Evolutionary conservation across 1,140 invertebrate genomes (phyloP).

Genomic region (Heliothis virescens): DNA sequence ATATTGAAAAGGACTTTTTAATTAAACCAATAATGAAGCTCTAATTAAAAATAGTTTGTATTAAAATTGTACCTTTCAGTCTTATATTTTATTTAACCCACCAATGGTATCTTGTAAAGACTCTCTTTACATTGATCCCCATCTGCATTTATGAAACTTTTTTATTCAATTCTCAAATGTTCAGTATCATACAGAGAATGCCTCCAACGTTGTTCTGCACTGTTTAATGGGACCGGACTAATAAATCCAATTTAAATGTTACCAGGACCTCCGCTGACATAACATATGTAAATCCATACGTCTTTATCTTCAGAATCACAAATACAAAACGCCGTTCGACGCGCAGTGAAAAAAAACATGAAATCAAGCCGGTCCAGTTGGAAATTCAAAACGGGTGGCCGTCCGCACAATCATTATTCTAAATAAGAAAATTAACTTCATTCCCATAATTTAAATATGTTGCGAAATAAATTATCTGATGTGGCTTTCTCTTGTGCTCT

Average conservation of each 20-base stretch:
- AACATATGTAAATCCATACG: slow-evolving; percentile 85
- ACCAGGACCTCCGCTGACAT: slow-evolving; percentile 79
- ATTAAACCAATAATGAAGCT: neutral
- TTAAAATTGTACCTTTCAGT: neutral
- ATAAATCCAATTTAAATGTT: slow-evolving; percentile 85
- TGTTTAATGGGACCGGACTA: slow-evolving; percentile 75
- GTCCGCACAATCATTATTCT: slow-evolving; percentile 78
- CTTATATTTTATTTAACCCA: neutral
- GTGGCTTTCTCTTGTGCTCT: slow-evolving; percentile 56
- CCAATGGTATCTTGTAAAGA: neutral
- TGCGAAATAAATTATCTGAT: slow-evolving; percentile 58
- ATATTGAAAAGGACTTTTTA: neutral
- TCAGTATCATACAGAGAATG: slow-evolving; percentile 47
- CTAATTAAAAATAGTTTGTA: neutral
- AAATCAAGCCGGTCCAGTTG: slow-evolving; percentile 71
- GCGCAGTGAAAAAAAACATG: slow-evolving; percentile 69
- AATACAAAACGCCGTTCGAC: slow-evolving; percentile 76
- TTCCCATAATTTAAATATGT: slow-evolving; percentile 85
- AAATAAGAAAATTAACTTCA: slow-evolving; percentile 84
- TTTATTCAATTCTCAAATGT: slow-evolving; percentile 39
- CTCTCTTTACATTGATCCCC: neutral
- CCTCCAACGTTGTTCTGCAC: slow-evolving; percentile 73
- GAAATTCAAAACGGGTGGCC: slow-evolving; percentile 80
- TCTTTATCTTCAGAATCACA: slow-evolving; percentile 84
- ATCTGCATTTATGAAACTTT: slow-evolving; percentile 23